These are phyloP conservation scores for Drosophila pectinifera DNA, from an alignment of 1,140 invertebrate species.

Conservation along the genomic window DNA sequence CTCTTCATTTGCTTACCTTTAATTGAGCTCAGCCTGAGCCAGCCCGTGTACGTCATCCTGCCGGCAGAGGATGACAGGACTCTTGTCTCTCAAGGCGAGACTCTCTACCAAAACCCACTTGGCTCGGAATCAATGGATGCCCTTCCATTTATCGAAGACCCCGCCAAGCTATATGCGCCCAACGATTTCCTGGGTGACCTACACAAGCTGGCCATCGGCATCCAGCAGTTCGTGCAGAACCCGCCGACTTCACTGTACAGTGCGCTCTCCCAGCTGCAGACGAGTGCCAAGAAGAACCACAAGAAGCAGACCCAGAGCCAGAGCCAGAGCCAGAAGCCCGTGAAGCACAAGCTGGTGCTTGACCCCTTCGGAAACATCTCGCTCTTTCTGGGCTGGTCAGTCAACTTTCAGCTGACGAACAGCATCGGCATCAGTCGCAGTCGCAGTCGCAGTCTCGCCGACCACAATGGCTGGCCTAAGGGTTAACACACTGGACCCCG, in stretches of 20 bases:
- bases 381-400: constrained; percentile 49
- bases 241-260: constrained; percentile 20
- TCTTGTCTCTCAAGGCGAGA: background rate
- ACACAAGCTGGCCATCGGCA: constrained; percentile 24
- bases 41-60: constrained; percentile 24
- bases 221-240: constrained; percentile 39
- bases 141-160: constrained; percentile 11
- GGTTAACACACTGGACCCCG: constrained; percentile 31
- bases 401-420: constrained; percentile 56
- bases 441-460: too few relatives aligned
- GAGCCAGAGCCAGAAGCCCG: constrained; percentile 6
- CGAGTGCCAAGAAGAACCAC: constrained; percentile 45
- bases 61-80: background rate
- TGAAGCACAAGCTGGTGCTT: constrained; percentile 32
- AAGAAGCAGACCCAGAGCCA: constrained; percentile 16
- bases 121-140: constrained; percentile 6
- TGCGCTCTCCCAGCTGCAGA: constrained; percentile 1
- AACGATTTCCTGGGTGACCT: constrained; percentile 31
- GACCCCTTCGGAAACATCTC: constrained; percentile 61
- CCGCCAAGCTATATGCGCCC: background rate
- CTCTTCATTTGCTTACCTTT: background rate
- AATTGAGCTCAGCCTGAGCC: background rate
- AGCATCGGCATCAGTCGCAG: constrained; percentile 17
- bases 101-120: background rate
- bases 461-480: constrained; percentile 16